Conservation (phyloP, 2,888 invertebrate species). For the Erebia epiphron region DNA sequence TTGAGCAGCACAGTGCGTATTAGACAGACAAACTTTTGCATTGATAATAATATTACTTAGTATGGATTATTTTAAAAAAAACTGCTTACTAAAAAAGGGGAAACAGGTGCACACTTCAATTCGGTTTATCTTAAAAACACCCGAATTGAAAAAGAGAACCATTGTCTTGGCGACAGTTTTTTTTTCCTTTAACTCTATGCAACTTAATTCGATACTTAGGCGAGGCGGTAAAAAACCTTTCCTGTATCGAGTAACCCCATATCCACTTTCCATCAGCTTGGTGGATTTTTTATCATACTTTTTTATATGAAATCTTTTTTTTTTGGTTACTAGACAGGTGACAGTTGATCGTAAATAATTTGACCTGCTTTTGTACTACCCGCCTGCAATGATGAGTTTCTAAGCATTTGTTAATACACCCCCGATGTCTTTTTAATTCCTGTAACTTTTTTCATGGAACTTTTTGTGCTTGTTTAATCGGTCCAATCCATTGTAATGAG, state of each 20-base stretch:
- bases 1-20: too few relatives aligned
- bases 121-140: not conserved
- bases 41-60: too few relatives aligned
- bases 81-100: not conserved
- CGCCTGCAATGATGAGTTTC: constrained; percentile 59
- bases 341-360: constrained; percentile 38
- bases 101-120: constrained; percentile 2
- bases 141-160: constrained; percentile 1
- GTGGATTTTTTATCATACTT: constrained; percentile 27
- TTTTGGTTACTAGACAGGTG: constrained; percentile 37
- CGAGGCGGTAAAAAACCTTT: constrained; percentile 15
- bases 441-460: constrained; percentile 46
- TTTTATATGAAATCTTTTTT: constrained; percentile 19
- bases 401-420: constrained; percentile 71
- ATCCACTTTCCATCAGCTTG: constrained; percentile 24
- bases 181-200: not conserved
- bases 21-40: too few relatives aligned
- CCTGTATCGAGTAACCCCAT: constrained; percentile 16
- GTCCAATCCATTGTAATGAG: constrained; percentile 32
- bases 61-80: not conserved
- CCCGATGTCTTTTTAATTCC: constrained; percentile 71
- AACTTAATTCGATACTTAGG: constrained; percentile 16
- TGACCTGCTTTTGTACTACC: constrained; percentile 36
- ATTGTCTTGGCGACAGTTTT: constrained; percentile 14
- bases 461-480: constrained; percentile 38